Base-by-base conservation (phyloP, 2,797 vertebrate species). In the Gastrophryne carolinensis region DNA sequence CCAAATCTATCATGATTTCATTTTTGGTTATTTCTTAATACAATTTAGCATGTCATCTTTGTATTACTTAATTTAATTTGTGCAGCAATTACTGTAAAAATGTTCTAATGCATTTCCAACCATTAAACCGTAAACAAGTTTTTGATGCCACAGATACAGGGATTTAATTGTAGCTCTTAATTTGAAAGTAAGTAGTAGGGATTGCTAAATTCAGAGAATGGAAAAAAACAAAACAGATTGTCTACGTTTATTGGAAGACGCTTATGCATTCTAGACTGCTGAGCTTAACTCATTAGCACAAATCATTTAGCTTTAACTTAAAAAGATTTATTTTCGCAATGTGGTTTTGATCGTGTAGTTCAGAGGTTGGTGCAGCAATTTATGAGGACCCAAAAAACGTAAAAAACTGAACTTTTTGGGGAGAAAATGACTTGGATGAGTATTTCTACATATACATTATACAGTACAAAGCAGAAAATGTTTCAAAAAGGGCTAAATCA, bases 71-170 rank as follows among this genome's bases (percentile, higher is more conserved):
- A 65, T 76, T 72, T 72, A 34, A 81, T 81, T 85, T 85, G 78
- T 85, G 52, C 67, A 76, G 73, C 72, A 80, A 80, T 73, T 82
- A 84, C 80, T 82, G 80, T 79, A 70, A 70, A 78, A 75, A 78
- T 75, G 61, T 73, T 53, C 73, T 81, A 80, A 79, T 82, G 78
- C 75, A 76, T 86, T 78, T 71, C 84, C 79, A 39, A 78, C 62
- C 83, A 79, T 52, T 82, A 66, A 35, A 34, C 15, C 3, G n/a
- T 1, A 24, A 64, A 58, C 9, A 0, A 68, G 50, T 0, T 24
- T 76, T 35, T 70, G 27, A 58, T 78, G 74, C 79, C 72, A 69
- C 60, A 68, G 54, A 44, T 82, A 81, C 1, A 79, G 6, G 26
- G 68, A 80, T 83, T 71, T 81, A 79, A 81, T 50, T 76, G 75